Base-by-base conservation (phyloP, 2,797 vertebrate species). In the Notolepis coatsorum region DNA sequence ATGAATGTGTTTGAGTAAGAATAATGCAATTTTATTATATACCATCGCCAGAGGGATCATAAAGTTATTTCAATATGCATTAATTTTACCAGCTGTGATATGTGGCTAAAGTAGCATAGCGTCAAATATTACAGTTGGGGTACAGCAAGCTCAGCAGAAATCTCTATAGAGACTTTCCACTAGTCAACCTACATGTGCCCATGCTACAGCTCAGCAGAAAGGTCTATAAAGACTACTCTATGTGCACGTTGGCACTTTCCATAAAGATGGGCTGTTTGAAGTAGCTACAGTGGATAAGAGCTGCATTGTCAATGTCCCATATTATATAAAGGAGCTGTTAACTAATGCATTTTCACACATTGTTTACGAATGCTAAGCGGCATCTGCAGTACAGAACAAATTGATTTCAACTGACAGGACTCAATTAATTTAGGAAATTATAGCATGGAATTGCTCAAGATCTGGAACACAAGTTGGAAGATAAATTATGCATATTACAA, bases 401-500 rank as follows among this genome's bases (percentile, higher is more conserved):
- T 23, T 43, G 54, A 73, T 74, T 61, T 38, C 43, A 1, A 12
- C 51, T 61, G 73, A 75, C 75, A 78, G 67, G 61, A 73, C 59
- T 77, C 63, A 49, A 12, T 55, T 81, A 30, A 68, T 73, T 81
- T 78, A 56, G 45, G 30, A 65, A 47, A 46, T 38, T 62, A 69
- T 59, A 64, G 62, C 17, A 31, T 57, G 48, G 65, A 72, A 69
- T 41, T 50, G 64, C 72, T 79, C 53, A 58, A 60, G 66, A 67
- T 74, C 62, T 63, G 42, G 64, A 62, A 72, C 69, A 72, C 35
- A 58, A 77, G 5, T 65, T 69, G 61, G 52, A 41, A 70, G 68
- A 86, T 89, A 71, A 91, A 89, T 88, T 86, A 91, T 90, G 88
- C 75, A 85, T 81, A 84, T 83, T 72, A 73, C 73, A 84, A 77